Conservation (phyloP, 2,113 vertebrate genomes). For the Cryptotis parvus region DNA sequence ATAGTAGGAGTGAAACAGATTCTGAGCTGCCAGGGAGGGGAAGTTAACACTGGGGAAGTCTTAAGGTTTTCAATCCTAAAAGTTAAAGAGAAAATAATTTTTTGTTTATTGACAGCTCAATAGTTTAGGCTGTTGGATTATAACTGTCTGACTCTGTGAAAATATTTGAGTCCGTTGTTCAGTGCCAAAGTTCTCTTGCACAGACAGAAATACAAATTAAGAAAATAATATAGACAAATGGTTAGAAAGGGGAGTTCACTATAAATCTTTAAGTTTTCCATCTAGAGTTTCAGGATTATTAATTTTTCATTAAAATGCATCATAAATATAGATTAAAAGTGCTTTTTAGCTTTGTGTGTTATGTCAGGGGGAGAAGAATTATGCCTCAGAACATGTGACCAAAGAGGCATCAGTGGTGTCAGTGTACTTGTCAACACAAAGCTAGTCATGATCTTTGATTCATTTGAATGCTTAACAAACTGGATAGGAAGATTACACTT, state of each 20-base stretch:
- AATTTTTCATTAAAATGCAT: neutral
- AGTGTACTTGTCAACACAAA: too few species aligned
- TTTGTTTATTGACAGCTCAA: conserved; percentile 69
- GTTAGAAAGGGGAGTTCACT: neutral
- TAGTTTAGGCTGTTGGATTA: conserved; percentile 74
- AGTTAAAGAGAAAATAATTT: conserved; percentile 25
- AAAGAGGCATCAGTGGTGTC: too few species aligned
- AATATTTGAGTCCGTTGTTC: conserved; percentile 57
- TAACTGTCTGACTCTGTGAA: conserved; percentile 68
- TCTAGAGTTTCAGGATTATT: neutral
- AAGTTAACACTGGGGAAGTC: neutral
- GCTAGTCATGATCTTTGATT: too few species aligned
- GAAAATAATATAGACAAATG: neutral
- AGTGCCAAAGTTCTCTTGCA: conserved; percentile 53
- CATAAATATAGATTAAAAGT: neutral
- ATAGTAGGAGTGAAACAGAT: neutral
- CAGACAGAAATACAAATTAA: conserved; percentile 29
- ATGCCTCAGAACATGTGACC: too few species aligned
- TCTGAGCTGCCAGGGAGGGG: neutral
- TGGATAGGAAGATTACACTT: too few species aligned
- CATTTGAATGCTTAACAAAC: too few species aligned
- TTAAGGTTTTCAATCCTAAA: conserved; percentile 46
- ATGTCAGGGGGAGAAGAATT: too few species aligned
- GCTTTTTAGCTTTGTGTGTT: neutral
- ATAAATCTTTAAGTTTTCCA: neutral